A percentile compares a stretch with the other conserved stretches of the same genome.
phyloP scores from a whole-genome alignment of 2,113 vertebrate genomes.

The Podarcis muralis region DNA sequence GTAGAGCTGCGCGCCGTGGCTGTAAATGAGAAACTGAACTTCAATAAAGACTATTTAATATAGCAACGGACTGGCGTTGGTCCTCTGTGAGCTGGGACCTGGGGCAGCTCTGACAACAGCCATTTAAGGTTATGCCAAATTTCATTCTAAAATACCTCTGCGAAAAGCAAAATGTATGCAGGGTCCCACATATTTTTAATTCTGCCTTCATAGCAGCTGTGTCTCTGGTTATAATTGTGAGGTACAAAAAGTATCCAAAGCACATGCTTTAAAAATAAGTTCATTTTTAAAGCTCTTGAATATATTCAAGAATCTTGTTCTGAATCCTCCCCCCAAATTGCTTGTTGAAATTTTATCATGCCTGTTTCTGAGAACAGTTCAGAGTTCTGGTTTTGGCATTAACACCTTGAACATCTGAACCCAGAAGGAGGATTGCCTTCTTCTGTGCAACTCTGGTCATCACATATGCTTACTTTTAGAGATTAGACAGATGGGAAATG shows the following conservation, averaged over 20 bases:
- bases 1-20: no score
- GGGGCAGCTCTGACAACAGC: no score
- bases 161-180: not conserved
- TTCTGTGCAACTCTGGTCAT: not conserved
- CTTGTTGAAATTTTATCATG: not conserved
- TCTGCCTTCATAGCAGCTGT: not conserved
- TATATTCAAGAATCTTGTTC: not conserved
- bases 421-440: not conserved
- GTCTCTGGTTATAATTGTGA: not conserved
- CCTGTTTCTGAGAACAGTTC: not conserved
- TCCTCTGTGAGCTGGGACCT: no score
- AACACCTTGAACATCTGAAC: not conserved
- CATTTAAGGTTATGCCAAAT: slow-evolving; percentile 21
- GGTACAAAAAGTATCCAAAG: not conserved
- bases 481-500: not conserved
- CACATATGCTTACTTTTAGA: not conserved
- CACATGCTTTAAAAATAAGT: not conserved
- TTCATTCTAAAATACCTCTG: slow-evolving; percentile 6
- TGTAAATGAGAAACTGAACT: no score
- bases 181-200: not conserved
- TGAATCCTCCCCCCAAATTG: not conserved
- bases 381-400: not conserved
- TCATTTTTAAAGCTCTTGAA: not conserved
- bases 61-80: no score
- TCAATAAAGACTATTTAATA: no score